Evolutionary conservation across 2,888 invertebrate genomes (phyloP).

Genomic region (Venustoraphidia nigricollis): DNA sequence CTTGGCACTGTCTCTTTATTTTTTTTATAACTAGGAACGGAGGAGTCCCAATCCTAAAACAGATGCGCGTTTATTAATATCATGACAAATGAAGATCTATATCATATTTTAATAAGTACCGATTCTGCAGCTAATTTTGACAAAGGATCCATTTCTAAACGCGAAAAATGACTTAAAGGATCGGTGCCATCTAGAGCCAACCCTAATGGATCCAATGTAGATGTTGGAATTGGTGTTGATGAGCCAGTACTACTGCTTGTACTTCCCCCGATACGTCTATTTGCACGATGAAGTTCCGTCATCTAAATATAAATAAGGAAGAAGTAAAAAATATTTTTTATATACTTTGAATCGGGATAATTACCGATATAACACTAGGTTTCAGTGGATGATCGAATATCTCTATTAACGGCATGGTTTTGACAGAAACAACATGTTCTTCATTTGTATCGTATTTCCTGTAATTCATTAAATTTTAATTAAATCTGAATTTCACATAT

Average conservation of each 20-base stretch:
- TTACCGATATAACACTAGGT: neutral
- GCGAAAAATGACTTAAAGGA: constrained; percentile 56
- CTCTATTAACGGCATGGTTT: neutral
- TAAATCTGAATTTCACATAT: no score
- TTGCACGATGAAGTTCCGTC: constrained; percentile 34
- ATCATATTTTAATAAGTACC: constrained; percentile 17
- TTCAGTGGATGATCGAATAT: constrained; percentile 3
- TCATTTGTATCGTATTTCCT: no score
- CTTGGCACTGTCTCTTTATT: constrained; percentile 10
- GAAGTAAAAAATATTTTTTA: neutral
- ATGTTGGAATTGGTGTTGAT: constrained; percentile 28
- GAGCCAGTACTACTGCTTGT: constrained; percentile 33
- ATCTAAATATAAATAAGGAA: constrained; percentile 23
- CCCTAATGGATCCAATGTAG: constrained; percentile 33
- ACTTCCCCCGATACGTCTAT: constrained; percentile 31
- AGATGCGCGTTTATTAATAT: constrained; percentile 2
- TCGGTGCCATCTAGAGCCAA: constrained; percentile 53
- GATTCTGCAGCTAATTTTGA: constrained; percentile 43
- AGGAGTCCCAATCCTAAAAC: constrained; percentile 1
- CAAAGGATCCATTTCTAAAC: constrained; percentile 45
- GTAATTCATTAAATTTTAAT: no score
- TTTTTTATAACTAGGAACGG: neutral
- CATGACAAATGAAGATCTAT: neutral
- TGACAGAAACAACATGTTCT: no score
- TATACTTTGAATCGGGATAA: neutral